Conservation (phyloP, 2,797 vertebrate genomes). For the Geotrypetes seraphini region DNA sequence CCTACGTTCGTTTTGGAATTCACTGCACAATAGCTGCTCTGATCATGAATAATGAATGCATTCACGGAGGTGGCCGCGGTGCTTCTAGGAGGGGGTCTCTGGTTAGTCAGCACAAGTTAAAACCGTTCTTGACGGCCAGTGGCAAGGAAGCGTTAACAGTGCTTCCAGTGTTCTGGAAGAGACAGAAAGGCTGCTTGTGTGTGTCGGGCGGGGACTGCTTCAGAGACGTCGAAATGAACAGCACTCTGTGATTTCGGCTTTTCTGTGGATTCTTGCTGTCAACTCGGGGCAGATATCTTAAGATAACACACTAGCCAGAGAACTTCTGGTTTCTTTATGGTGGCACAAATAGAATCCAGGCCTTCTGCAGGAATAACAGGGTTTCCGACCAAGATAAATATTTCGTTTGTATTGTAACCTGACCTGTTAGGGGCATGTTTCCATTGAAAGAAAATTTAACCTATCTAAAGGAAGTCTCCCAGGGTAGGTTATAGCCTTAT, state of each 20-base stretch:
- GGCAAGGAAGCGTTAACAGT: constrained; percentile 13
- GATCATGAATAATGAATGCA: constrained; percentile 21
- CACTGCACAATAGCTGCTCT: background rate
- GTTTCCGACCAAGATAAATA: too few species aligned
- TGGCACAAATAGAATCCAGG: too few species aligned
- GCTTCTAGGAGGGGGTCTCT: constrained; percentile 7
- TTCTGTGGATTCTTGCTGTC: background rate
- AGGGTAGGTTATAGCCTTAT: too few species aligned
- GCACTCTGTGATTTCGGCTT: background rate
- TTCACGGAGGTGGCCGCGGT: constrained; percentile 22
- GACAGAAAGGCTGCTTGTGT: constrained; percentile 32
- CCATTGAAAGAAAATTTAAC: too few species aligned
- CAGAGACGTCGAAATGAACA: background rate
- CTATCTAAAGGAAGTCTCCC: too few species aligned
- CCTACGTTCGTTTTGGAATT: background rate
- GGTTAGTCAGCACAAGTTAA: background rate
- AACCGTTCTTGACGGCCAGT: background rate
- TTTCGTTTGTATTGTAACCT: too few species aligned
- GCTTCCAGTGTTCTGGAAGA: constrained; percentile 10
- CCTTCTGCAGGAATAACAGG: too few species aligned
- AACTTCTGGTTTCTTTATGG: too few species aligned
- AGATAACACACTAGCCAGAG: background rate
- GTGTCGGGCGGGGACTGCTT: background rate
- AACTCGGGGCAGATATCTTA: background rate
- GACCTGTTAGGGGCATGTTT: too few species aligned